These are phyloP conservation scores for Venustaconcha ellipsiformis DNA, from an alignment of 1,140 invertebrate species.

Conservation along the genomic window DNA sequence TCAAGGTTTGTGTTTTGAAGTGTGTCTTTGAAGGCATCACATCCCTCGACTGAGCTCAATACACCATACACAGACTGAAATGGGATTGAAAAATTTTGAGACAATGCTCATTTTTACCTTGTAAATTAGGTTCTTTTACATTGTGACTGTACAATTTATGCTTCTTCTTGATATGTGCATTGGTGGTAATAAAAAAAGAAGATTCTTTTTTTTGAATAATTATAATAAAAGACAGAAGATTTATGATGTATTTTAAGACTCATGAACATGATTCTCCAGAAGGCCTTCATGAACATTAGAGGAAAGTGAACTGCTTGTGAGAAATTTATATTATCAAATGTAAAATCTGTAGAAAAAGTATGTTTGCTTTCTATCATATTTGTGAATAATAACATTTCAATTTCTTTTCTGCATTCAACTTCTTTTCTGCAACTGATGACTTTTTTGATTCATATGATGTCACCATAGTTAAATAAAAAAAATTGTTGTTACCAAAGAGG, in stretches of 20 bases:
- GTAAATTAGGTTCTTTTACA: background rate
- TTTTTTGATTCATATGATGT: too few species aligned
- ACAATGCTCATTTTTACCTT: background rate
- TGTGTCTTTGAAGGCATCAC: conserved; percentile 89
- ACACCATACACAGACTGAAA: conserved; percentile 88
- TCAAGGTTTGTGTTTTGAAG: conserved; percentile 79
- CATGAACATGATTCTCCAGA: too few species aligned
- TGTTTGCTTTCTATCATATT: too few species aligned
- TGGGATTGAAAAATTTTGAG: conserved; percentile 11
- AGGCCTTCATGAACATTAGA: too few species aligned
- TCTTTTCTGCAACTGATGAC: too few species aligned
- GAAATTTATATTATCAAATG: too few species aligned
- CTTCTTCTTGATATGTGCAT: background rate
- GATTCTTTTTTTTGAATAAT: background rate
- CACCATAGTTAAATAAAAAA: too few species aligned
- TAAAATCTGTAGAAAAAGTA: too few species aligned
- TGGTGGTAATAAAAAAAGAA: background rate
- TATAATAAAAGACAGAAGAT: background rate
- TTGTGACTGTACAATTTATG: background rate
- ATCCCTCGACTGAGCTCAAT: conserved; percentile 95
- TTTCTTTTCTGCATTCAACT: too few species aligned
- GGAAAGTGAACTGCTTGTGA: too few species aligned
- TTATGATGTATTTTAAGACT: background rate
- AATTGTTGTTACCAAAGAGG: too few species aligned
- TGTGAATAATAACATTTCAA: too few species aligned